Evolutionary conservation across 2,797 vertebrate species (phyloP).

Genomic region (Helostoma temminkii): DNA sequence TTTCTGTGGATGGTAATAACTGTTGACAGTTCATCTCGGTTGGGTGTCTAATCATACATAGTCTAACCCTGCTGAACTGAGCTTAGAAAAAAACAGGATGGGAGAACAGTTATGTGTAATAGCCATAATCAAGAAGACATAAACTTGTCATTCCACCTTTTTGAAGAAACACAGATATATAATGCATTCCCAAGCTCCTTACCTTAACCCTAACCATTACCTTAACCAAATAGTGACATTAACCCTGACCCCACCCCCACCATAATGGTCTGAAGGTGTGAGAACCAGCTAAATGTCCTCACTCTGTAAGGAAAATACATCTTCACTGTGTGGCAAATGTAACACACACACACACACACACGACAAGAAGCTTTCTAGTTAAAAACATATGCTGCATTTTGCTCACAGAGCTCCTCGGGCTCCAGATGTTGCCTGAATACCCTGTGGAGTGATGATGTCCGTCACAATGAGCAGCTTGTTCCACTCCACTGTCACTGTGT

Average conservation of each 20-base stretch:
- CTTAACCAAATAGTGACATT: no score
- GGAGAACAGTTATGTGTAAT: background rate
- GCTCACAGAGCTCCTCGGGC: background rate
- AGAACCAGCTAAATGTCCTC: no score
- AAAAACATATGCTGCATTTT: slow-evolving; percentile 18
- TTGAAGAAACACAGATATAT: no score
- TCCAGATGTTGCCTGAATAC: slow-evolving; percentile 20
- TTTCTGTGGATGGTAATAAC: slow-evolving; percentile 21
- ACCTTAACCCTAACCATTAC: no score
- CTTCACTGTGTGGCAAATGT: no score
- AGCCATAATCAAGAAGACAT: background rate
- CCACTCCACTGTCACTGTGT: slow-evolving; percentile 11
- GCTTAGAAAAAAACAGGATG: background rate
- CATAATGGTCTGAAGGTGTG: no score
- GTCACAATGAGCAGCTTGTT: slow-evolving; percentile 33
- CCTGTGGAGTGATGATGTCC: slow-evolving; percentile 19
- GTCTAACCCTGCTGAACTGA: slow-evolving; percentile 8
- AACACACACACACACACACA: background rate
- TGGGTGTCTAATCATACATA: slow-evolving; percentile 17
- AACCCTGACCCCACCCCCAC: no score
- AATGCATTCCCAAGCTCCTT: no score
- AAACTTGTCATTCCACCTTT: no score
- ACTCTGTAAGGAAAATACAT: no score
- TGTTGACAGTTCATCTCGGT: slow-evolving; percentile 32
- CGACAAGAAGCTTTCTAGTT: slow-evolving; percentile 3